These are phyloP conservation scores for Atractosteus spatula DNA, from an alignment of 2,113 vertebrate species.

Conservation along the genomic window DNA sequence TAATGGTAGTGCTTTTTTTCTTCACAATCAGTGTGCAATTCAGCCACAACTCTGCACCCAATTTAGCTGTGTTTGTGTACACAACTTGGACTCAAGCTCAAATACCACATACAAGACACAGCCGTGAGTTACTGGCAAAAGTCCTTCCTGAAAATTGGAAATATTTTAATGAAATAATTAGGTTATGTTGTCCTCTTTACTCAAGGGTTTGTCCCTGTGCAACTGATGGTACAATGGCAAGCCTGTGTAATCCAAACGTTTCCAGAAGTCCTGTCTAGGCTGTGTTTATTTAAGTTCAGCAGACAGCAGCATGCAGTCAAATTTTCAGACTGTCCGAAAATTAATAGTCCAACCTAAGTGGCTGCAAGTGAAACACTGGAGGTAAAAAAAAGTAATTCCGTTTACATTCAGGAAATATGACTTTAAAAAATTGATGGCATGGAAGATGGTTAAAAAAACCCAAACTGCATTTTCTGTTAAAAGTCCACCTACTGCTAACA, in stretches of 20 bases:
- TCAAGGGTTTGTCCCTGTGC: constrained; percentile 37
- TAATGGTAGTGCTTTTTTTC: too few species aligned
- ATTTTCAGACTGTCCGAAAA: too few species aligned
- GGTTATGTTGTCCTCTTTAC: constrained; percentile 29
- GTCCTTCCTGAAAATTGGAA: constrained; percentile 47
- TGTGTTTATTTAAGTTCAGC: constrained; percentile 43
- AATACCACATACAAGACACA: constrained; percentile 50
- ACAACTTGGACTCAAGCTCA: constrained; percentile 23
- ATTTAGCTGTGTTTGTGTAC: background rate
- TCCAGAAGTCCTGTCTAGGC: constrained; percentile 33
- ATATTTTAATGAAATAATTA: constrained; percentile 48
- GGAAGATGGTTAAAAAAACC: too few species aligned
- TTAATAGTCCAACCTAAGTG: too few species aligned
- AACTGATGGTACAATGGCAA: constrained; percentile 36
- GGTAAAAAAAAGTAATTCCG: too few species aligned
- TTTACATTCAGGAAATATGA: too few species aligned
- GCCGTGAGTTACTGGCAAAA: constrained; percentile 52
- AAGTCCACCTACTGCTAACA: too few species aligned
- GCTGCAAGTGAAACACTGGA: too few species aligned
- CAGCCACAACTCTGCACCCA: too few species aligned
- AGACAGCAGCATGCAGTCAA: background rate
- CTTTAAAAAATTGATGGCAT: too few species aligned
- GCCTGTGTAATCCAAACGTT: constrained; percentile 45
- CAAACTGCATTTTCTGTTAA: too few species aligned
- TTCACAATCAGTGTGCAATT: background rate